phyloP scores from a whole-genome alignment of 2,797 vertebrate genomes.

The Cossypha heuglini region DNA sequence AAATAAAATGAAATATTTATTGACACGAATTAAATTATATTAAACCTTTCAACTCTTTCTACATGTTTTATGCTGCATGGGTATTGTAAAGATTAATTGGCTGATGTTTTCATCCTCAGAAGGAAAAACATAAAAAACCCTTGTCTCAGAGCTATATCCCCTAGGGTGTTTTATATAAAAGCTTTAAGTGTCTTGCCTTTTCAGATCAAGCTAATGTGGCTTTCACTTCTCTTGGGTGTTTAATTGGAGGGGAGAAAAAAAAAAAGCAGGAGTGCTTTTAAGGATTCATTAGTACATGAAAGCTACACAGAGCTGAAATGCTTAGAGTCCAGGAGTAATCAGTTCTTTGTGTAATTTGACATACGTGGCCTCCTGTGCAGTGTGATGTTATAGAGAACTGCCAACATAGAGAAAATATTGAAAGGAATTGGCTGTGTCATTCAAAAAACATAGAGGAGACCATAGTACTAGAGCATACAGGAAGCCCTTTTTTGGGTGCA shows the following conservation, averaged over 20 bases:
- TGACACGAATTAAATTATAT: background rate
- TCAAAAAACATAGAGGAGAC: background rate
- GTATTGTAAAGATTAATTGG: background rate
- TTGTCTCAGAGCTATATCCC: background rate
- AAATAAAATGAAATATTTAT: background rate
- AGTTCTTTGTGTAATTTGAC: background rate
- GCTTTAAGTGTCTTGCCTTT: background rate
- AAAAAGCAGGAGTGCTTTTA: background rate
- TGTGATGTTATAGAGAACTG: background rate
- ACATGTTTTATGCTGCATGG: background rate
- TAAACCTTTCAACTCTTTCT: background rate
- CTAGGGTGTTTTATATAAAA: background rate
- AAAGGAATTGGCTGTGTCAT: background rate
- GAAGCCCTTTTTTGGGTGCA: background rate
- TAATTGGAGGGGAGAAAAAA: background rate
- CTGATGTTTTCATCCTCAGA: background rate
- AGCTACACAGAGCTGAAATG: background rate
- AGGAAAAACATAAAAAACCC: accelerated
- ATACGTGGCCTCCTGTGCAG: background rate
- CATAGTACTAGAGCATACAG: background rate
- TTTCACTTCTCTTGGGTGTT: background rate
- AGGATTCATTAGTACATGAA: slow-evolving; percentile 3
- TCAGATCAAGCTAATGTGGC: background rate
- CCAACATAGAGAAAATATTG: background rate
- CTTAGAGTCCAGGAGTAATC: background rate